These are phyloP conservation scores for Temnothorax curvispinosus DNA, from an alignment of 1,140 invertebrate species.

Conservation along the genomic window DNA sequence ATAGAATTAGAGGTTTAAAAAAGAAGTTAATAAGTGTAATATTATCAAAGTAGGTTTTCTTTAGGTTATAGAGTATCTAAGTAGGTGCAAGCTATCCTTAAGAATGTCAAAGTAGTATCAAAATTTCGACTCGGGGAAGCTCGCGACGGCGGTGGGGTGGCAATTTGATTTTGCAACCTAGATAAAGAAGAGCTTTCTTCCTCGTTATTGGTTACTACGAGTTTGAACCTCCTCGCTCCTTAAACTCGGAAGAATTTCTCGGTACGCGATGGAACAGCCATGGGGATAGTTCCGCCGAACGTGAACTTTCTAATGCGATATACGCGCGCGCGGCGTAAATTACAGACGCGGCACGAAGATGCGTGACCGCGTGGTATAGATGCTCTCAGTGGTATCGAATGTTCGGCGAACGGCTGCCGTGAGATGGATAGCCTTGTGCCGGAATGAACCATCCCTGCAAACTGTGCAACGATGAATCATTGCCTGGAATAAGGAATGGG, in stretches of 20 bases:
- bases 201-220: slow-evolving; percentile 70
- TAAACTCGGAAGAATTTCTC: slow-evolving; percentile 63
- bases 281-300: slow-evolving; percentile 37
- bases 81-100: too few relatives aligned
- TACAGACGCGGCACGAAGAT: slow-evolving; percentile 29
- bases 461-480: slow-evolving; percentile 25
- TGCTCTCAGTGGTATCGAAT: slow-evolving; percentile 52
- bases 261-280: slow-evolving; percentile 35
- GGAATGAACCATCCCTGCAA: slow-evolving; percentile 20
- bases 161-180: slow-evolving; percentile 74
- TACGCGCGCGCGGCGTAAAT: slow-evolving; percentile 43
- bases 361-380: slow-evolving; percentile 41
- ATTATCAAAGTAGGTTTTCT: too few relatives aligned
- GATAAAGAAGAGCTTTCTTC: slow-evolving; percentile 75
- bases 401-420: slow-evolving; percentile 22
- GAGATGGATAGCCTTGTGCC: slow-evolving; percentile 54
- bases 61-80: too few relatives aligned
- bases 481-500: slow-evolving; percentile 22
- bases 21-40: too few relatives aligned
- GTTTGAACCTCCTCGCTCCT: slow-evolving; percentile 44
- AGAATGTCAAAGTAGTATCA: too few relatives aligned
- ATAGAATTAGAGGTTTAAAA: too few relatives aligned
- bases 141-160: slow-evolving; percentile 42
- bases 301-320: slow-evolving; percentile 63
- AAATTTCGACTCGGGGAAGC: too few relatives aligned